Conservation (phyloP, 2,113 vertebrate species). For the Amazona vittata region DNA sequence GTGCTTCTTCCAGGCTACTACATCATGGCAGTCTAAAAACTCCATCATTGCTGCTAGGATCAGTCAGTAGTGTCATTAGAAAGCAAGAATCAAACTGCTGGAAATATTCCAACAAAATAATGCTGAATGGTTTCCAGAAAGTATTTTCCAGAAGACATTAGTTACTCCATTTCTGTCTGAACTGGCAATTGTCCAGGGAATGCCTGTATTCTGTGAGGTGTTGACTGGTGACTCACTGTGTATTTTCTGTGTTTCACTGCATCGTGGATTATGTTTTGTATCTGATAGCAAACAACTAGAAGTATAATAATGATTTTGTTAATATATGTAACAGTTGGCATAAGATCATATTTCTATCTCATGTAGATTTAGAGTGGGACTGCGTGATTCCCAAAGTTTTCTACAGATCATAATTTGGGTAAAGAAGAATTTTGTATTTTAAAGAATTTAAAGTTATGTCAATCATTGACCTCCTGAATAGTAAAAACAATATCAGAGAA, state of each 20-base stretch:
- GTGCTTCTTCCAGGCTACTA: background rate
- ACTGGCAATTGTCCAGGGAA: background rate
- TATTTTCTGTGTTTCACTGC: background rate
- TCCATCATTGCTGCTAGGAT: background rate
- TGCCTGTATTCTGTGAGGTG: no score
- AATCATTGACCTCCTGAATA: background rate
- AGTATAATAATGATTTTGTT: background rate
- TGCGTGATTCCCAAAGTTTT: background rate
- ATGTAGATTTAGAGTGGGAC: background rate
- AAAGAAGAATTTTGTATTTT: background rate
- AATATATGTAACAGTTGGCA: background rate
- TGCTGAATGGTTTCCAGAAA: background rate
- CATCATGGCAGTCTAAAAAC: background rate
- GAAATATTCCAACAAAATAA: background rate
- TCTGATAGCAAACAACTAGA: background rate
- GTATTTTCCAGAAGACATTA: background rate
- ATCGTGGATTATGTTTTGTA: background rate
- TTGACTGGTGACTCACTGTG: background rate
- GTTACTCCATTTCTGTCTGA: background rate
- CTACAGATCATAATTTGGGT: background rate
- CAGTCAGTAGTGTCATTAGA: background rate
- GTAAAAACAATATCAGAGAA: background rate
- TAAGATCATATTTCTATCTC: background rate
- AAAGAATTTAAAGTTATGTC: background rate
- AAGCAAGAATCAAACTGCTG: background rate